phyloP scores from a whole-genome alignment of 1,140 invertebrate genomes.

The Platorchestia sp. region DNA sequence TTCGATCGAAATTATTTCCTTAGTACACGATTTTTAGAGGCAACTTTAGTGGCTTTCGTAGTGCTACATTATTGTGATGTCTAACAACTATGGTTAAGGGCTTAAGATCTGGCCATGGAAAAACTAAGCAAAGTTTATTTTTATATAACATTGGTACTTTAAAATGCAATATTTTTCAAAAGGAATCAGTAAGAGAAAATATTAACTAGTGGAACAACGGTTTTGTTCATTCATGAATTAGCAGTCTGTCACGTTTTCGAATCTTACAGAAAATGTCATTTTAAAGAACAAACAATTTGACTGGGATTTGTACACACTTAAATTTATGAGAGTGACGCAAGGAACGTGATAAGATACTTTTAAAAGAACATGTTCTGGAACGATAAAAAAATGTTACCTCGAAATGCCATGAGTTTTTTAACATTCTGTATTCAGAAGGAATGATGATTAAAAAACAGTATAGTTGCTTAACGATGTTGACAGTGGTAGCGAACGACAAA shows the following conservation, averaged over 20 bases:
- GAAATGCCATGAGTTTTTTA: not conserved
- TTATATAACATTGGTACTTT: not conserved
- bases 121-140: not conserved
- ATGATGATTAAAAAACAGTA: not conserved
- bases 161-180: not conserved
- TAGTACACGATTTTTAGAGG: not conserved
- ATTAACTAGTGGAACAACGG: not conserved
- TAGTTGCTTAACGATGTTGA: not conserved
- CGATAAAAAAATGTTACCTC: not conserved
- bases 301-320: not conserved
- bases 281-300: not conserved
- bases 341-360: not conserved
- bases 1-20: not conserved
- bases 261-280: not conserved
- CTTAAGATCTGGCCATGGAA: not conserved
- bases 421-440: not conserved
- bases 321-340: not conserved
- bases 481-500: not conserved
- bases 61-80: not conserved
- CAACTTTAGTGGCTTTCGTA: conserved; percentile 34
- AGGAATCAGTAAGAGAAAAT: not conserved
- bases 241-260: not conserved
- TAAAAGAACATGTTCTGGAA: not conserved
- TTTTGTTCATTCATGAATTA: not conserved
- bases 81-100: not conserved